Base-by-base conservation (phyloP, 2,888 invertebrate genomes). In the Sarcophaga rosellei region DNA sequence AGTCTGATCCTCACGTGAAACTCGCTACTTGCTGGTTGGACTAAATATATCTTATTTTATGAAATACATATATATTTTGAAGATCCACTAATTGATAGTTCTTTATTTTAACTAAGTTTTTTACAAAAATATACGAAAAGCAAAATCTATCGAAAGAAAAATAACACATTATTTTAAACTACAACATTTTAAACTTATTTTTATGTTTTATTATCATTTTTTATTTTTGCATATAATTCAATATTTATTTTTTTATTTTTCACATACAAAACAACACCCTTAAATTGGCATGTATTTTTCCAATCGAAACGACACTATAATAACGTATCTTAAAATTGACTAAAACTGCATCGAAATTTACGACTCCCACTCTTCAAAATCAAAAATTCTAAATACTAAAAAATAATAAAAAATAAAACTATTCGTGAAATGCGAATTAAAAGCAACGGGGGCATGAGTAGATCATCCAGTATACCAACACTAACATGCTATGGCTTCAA, bases 401-500 rank as follows among this genome's bases (percentile, higher is more conserved):
- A 81, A 4, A 72, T 84, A 84, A 66, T 45, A 57, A 65, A 81
- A 81, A 86, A 73, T 80, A 82, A 84, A 83, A 68, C 81, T 77
- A 79, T 77, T 53, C 57, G 25, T n/a, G 53, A 84, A 77, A 84
- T 86, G 88, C 88, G 87, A 90, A 89, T 88, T 89, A 89, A 89
- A 94, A 93, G 94, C 93, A 94, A 94, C 92, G 95, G 96, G 94
- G 96, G 96, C 94, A 97, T 97, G 95, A 96, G 96, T 95, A 96
- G 97, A 95, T 96, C 97, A 92, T 97, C 97, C 94, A 97, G 97
- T 95, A 97, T 97, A 95, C 97, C 97, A 93, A 96, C 97, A 94
- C 95, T 97, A 92, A 93, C 92, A 89, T 92, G 93, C 91, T 91
- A 91, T 90, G 91, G 92, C 91, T 91, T 90, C 90, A 92, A 92